Conservation (phyloP, 1,140 invertebrate genomes). For the Dolichoris vasculosae region DNA sequence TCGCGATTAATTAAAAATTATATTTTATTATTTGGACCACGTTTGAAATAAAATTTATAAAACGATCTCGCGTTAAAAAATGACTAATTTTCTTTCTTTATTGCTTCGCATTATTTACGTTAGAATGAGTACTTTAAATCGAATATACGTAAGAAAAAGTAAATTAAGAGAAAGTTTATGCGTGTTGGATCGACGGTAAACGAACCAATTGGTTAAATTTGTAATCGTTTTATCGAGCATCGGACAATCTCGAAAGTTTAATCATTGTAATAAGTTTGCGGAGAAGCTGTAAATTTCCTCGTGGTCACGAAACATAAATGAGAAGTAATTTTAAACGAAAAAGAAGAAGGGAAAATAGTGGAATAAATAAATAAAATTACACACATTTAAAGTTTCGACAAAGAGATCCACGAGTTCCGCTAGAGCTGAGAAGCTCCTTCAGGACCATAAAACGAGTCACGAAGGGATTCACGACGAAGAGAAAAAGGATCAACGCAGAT, state of each 20-base stretch:
- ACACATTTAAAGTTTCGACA: constrained; percentile 17
- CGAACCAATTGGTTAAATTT: neutral
- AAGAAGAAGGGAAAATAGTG: neutral
- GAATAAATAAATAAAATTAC: neutral
- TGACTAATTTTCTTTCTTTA: too few relatives aligned
- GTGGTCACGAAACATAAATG: neutral
- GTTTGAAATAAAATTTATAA: too few relatives aligned
- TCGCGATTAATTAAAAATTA: too few relatives aligned
- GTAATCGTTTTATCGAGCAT: neutral
- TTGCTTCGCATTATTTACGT: too few relatives aligned
- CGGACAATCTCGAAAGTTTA: neutral
- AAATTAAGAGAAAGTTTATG: too few relatives aligned
- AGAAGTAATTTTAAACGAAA: neutral
- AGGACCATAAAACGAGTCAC: constrained; percentile 10
- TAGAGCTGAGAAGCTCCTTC: neutral
- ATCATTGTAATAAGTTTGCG: neutral
- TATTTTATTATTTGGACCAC: too few relatives aligned
- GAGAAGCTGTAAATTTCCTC: neutral
- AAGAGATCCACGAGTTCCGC: neutral
- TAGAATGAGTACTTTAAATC: too few relatives aligned
- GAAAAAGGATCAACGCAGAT: neutral
- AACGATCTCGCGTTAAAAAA: too few relatives aligned
- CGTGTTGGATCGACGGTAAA: too few relatives aligned
- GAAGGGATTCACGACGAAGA: constrained; percentile 4
- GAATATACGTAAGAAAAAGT: too few relatives aligned